Evolutionary conservation across 1,140 invertebrate genomes (phyloP).

Genomic region (Ganaspis sp.): DNA sequence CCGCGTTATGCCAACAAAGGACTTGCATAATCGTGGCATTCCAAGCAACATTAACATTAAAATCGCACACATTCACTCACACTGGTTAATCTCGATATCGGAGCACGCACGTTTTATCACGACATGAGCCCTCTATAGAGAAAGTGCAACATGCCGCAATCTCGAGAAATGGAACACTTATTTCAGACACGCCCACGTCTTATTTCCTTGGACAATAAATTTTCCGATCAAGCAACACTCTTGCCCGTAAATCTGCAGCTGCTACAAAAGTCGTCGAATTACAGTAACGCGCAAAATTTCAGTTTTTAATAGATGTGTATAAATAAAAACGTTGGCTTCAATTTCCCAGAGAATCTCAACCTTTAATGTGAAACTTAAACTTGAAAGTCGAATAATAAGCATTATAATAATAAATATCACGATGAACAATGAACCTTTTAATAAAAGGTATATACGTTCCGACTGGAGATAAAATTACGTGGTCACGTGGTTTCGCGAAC

Average conservation of each 20-base stretch:
- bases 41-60: slow-evolving; percentile 51
- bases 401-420: background rate
- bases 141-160: slow-evolving; percentile 51
- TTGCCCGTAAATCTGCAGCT: background rate
- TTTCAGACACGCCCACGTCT: slow-evolving; percentile 25
- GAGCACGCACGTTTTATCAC: slow-evolving; percentile 49
- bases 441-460: background rate
- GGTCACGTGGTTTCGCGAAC: background rate
- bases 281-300: too few relatives aligned
- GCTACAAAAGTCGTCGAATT: background rate
- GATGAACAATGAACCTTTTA: slow-evolving; percentile 8
- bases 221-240: background rate
- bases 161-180: slow-evolving; percentile 27
- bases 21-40: slow-evolving; percentile 65
- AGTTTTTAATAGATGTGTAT: too few relatives aligned
- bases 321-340: too few relatives aligned
- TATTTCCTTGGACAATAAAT: background rate
- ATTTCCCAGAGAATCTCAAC: too few relatives aligned
- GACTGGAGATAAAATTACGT: background rate
- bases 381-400: slow-evolving; percentile 6
- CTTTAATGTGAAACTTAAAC: too few relatives aligned
- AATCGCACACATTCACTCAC: background rate
- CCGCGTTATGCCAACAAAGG: slow-evolving; percentile 62
- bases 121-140: slow-evolving; percentile 54
- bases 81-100: slow-evolving; percentile 2